A percentile compares a stretch with the other conserved stretches of the same genome.
phyloP scores from a whole-genome alignment of 2,113 vertebrate genomes.

The Aegypius monachus region DNA sequence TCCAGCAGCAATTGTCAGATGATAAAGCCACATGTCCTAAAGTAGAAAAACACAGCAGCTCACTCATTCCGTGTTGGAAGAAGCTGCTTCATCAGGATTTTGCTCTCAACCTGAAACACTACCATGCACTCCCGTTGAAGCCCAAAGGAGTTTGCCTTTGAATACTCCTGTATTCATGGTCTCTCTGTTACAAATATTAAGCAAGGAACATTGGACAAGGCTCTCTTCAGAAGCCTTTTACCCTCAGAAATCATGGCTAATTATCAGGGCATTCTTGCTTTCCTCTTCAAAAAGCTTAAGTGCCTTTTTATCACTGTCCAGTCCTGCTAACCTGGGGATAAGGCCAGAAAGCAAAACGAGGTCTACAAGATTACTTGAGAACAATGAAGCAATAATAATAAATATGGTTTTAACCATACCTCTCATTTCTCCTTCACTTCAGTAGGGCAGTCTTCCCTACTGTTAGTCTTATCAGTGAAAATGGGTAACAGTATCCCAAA shows the following conservation, averaged over 20 bases:
- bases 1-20: slow-evolving; percentile 91
- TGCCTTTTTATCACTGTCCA: neutral
- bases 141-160: neutral
- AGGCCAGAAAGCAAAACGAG: neutral
- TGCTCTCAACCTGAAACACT: neutral
- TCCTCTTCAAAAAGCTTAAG: neutral
- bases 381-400: neutral
- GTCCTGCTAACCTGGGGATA: neutral
- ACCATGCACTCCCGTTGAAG: no score
- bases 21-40: slow-evolving; percentile 93
- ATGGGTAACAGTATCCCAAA: neutral
- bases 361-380: neutral
- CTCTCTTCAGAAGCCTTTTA: neutral
- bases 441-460: neutral
- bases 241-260: neutral
- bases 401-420: neutral
- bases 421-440: neutral
- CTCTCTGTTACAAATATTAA: neutral
- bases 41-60: slow-evolving; percentile 15
- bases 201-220: neutral
- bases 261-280: neutral
- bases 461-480: neutral
- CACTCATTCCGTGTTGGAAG: neutral
- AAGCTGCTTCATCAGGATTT: neutral
- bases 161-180: neutral